A percentile compares a stretch with the other conserved stretches of the same genome.
These are phyloP conservation scores for Gobio occitaniae DNA, from an alignment of 2,797 vertebrate genomes.

Conservation along the genomic window DNA sequence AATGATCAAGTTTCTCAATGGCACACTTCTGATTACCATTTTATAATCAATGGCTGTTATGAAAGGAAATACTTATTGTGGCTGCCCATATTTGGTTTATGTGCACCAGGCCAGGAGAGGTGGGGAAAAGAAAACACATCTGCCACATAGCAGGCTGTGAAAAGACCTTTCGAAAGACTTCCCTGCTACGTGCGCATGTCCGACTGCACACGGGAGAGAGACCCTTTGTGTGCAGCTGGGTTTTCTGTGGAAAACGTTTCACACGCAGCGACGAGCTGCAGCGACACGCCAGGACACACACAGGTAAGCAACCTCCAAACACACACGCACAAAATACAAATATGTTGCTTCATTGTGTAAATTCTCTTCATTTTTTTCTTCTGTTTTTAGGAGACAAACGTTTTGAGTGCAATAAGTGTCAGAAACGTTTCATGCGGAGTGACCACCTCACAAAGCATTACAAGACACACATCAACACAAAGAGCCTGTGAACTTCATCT, in stretches of 20 bases:
- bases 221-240: constrained; percentile 96
- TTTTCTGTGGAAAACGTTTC: constrained; percentile 96
- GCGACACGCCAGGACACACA: constrained; percentile 94
- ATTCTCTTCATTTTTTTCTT: not conserved
- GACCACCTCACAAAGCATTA: constrained; percentile 99
- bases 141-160: constrained; percentile 95
- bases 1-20: not conserved
- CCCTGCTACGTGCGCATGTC: constrained; percentile 92
- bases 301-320: constrained; percentile 77
- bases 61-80: not conserved
- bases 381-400: constrained; percentile 90
- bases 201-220: constrained; percentile 94
- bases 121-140: constrained; percentile 96
- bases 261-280: constrained; percentile 95
- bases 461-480: constrained; percentile 98
- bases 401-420: constrained; percentile 96
- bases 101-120: constrained; percentile 84
- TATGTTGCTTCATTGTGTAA: not conserved
- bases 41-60: not conserved
- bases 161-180: constrained; percentile 95
- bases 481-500: constrained; percentile 86
- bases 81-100: not conserved
- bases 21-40: not conserved
- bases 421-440: constrained; percentile 98
- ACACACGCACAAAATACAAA: not conserved